Conservation (phyloP, 2,113 vertebrate species). For the Muntiacus reevesi region DNA sequence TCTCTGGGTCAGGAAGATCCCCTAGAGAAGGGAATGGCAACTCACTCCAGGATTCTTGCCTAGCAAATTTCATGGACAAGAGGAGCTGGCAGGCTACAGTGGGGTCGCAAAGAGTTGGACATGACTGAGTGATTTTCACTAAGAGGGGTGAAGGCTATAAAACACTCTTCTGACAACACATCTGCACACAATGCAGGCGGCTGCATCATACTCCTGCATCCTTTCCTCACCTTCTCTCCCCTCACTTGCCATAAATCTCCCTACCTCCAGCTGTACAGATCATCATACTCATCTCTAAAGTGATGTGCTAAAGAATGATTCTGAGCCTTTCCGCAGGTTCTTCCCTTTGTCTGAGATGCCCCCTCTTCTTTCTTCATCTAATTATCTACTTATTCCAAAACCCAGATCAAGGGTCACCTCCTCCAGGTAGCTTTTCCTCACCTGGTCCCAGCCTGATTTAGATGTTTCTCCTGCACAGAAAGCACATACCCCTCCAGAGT, state of each 20-base stretch:
- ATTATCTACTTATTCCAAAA: not conserved
- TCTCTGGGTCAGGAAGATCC: not conserved
- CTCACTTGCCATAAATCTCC: rapidly evolving
- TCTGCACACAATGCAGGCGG: too few species aligned
- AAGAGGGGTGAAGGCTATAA: not conserved
- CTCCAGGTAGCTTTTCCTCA: not conserved
- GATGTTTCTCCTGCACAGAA: not conserved
- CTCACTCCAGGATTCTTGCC: not conserved
- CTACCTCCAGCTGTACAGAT: not conserved
- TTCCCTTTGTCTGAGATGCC: not conserved
- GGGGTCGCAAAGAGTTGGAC: not conserved
- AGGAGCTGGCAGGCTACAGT: not conserved
- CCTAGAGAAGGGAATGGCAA: not conserved
- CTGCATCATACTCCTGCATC: rapidly evolving
- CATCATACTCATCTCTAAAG: rapidly evolving
- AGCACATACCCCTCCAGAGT: not conserved
- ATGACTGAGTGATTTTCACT: not conserved
- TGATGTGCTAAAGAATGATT: rapidly evolving
- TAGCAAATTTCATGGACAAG: not conserved
- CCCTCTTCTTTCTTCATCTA: not conserved
- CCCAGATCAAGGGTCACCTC: not conserved
- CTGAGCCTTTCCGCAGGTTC: not conserved
- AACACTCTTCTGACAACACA: not conserved
- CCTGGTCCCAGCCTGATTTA: not conserved
- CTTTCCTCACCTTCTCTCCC: too few species aligned